Evolutionary conservation across 2,888 invertebrate species (phyloP).

Genomic region (Celastrina argiolus): DNA sequence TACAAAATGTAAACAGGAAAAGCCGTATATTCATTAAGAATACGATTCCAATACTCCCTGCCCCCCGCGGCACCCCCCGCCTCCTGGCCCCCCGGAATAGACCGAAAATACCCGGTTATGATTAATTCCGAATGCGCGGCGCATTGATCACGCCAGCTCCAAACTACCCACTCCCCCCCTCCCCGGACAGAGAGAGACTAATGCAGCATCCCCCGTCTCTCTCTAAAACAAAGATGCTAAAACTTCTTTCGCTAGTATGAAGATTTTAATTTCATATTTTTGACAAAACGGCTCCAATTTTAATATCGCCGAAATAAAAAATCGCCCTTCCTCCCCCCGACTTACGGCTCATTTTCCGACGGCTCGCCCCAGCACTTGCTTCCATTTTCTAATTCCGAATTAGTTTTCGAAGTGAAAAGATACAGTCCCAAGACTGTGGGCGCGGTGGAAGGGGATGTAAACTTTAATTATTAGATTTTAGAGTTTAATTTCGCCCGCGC

Average conservation of each 20-base stretch:
- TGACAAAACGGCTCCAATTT: conserved; percentile 78
- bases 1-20: conserved; percentile 78
- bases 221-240: conserved; percentile 79
- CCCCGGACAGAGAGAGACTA: conserved; percentile 65
- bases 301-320: conserved; percentile 38
- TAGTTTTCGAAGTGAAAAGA: conserved; percentile 79
- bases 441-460: conserved; percentile 39
- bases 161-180: conserved; percentile 70
- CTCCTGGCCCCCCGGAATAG: conserved; percentile 55
- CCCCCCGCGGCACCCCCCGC: conserved; percentile 39
- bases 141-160: conserved; percentile 77
- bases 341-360: conserved; percentile 37
- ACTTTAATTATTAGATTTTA: conserved; percentile 43
- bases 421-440: conserved; percentile 75
- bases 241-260: conserved; percentile 79
- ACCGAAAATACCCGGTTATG: conserved; percentile 78
- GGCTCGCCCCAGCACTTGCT: conserved; percentile 52
- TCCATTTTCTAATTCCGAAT: conserved; percentile 75
- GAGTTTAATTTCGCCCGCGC: conserved; percentile 47
- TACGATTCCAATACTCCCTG: conserved; percentile 65
- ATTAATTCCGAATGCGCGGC: conserved; percentile 77
- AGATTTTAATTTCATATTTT: conserved; percentile 79
- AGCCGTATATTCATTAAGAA: conserved; percentile 77
- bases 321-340: conserved; percentile 34
- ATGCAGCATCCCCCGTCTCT: conserved; percentile 69